These are phyloP conservation scores for Drosophila ercepeae DNA, from an alignment of 1,140 invertebrate species.

Conservation along the genomic window DNA sequence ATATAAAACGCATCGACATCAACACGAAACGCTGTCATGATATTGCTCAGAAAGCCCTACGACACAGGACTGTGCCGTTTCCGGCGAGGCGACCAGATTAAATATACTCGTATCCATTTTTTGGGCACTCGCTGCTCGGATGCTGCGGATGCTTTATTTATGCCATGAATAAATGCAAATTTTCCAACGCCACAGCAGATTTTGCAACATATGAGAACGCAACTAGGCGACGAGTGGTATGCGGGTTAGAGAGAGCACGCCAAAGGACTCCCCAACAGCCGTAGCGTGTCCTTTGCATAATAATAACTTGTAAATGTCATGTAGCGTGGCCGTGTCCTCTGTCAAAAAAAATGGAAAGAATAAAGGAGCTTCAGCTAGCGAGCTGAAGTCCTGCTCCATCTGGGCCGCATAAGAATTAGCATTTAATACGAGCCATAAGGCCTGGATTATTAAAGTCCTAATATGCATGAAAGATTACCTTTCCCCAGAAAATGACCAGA, in stretches of 20 bases:
- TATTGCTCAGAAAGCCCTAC: constrained; percentile 1
- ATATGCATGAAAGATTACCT: constrained; percentile 35
- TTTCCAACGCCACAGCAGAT: constrained; percentile 72
- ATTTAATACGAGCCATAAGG: constrained; percentile 73
- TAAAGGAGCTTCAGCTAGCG: neutral
- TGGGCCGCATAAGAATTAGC: constrained; percentile 65
- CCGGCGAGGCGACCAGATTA: constrained; percentile 19
- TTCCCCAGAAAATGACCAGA: constrained; percentile 2
- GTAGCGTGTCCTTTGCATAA: constrained; percentile 77
- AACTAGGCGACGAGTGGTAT: neutral
- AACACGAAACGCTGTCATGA: constrained; percentile 29
- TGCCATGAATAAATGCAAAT: constrained; percentile 80
- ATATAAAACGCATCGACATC: constrained; percentile 52
- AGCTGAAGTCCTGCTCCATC: constrained; percentile 5
- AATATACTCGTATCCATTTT: constrained; percentile 43
- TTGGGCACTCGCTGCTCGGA: constrained; percentile 14
- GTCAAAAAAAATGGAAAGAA: constrained; percentile 12
- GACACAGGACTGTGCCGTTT: neutral
- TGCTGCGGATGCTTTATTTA: constrained; percentile 64
- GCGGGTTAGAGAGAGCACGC: constrained; percentile 36
- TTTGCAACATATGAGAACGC: constrained; percentile 62
- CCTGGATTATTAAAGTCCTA: constrained; percentile 70
- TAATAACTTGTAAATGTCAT: constrained; percentile 80
- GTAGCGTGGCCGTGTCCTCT: constrained; percentile 51
- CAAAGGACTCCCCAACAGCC: constrained; percentile 50